Evolutionary conservation across 2,797 vertebrate genomes (phyloP).

Genomic region (Scleropages formosus): DNA sequence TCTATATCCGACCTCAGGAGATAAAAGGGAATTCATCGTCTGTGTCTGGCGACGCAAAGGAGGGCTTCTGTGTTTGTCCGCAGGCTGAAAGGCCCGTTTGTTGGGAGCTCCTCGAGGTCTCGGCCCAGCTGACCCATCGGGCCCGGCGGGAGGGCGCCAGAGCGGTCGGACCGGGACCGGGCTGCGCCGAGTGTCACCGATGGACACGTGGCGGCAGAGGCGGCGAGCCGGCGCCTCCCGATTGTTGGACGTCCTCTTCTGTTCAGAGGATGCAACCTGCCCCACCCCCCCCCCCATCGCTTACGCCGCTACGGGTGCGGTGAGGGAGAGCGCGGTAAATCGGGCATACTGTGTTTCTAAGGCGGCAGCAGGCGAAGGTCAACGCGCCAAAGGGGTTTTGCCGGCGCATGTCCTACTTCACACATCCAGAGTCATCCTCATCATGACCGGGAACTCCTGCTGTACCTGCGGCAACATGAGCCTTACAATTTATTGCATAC

Average conservation of each 20-base stretch:
- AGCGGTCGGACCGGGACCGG: not conserved
- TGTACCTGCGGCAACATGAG: no score
- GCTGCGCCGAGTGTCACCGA: not conserved
- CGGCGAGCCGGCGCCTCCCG: not conserved
- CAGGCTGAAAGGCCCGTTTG: constrained; percentile 18
- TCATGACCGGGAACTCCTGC: no score
- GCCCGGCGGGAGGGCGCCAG: not conserved
- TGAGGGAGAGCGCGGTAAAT: no score
- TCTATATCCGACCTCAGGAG: constrained; percentile 27
- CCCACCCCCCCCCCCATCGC: no score
- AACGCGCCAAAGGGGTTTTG: no score
- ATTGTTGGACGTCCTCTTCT: no score
- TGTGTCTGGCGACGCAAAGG: constrained; percentile 17
- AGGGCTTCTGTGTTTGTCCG: constrained; percentile 23
- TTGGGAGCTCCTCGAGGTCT: constrained; percentile 17
- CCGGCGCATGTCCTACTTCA: no score
- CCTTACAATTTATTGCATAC: no score
- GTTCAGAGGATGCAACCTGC: not conserved
- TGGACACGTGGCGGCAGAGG: not conserved
- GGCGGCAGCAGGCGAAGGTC: no score
- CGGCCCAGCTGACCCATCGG: constrained; percentile 16
- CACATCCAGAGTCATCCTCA: no score
- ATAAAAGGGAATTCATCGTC: constrained; percentile 28
- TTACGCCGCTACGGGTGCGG: no score
- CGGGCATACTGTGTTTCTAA: no score